phyloP scores from a whole-genome alignment of 2,113 vertebrate genomes.

The Sciurus niger region DNA sequence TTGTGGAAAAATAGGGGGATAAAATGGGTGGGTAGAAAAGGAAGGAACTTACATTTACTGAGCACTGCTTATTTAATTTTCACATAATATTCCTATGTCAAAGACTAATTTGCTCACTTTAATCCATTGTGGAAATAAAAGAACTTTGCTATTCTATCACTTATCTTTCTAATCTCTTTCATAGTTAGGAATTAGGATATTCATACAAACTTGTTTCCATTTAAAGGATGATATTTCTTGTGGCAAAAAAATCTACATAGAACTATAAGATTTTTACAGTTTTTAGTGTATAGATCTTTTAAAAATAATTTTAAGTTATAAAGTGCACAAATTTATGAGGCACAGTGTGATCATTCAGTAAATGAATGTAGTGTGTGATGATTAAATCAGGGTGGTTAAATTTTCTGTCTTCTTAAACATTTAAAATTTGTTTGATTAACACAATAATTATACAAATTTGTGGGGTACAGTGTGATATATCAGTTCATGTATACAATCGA shows the following conservation, averaged over 20 bases:
- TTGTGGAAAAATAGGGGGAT: accelerated
- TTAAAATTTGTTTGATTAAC: background rate
- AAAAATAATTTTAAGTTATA: background rate
- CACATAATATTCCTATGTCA: background rate
- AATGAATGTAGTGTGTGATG: background rate
- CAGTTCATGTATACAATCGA: background rate
- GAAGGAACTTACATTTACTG: background rate
- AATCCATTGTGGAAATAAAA: background rate
- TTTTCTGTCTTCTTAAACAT: background rate
- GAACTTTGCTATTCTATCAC: background rate
- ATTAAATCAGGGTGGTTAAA: background rate
- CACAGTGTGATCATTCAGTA: background rate
- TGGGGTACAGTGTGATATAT: background rate
- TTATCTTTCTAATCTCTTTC: background rate
- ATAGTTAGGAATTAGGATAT: background rate
- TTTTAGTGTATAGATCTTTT: background rate
- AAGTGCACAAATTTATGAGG: background rate
- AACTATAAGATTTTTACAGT: background rate
- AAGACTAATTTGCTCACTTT: background rate
- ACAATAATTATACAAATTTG: background rate
- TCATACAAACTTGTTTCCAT: background rate
- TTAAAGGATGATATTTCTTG: background rate
- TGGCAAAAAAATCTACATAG: background rate
- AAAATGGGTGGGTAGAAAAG: background rate
- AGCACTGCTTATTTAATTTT: background rate